These are phyloP conservation scores for Crossaster papposus DNA, from an alignment of 53 echinoderm and acorn worm species.

Conservation along the genomic window DNA sequence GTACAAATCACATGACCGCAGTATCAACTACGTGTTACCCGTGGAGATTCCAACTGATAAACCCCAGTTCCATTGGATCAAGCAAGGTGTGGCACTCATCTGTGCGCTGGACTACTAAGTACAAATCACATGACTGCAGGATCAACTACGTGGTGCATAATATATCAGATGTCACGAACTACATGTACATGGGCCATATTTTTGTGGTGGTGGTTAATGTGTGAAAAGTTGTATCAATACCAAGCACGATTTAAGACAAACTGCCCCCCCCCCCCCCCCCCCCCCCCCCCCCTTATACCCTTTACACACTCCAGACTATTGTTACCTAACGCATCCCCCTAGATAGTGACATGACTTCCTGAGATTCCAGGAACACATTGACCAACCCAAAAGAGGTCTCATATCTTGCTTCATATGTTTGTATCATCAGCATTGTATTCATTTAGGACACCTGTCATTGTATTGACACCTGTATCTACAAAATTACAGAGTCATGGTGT, in stretches of 20 bases:
- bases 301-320: too few species aligned
- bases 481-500: not conserved
- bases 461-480: not conserved
- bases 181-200: not conserved
- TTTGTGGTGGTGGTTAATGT: not conserved
- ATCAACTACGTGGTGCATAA: conserved; percentile 6
- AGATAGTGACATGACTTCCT: too few species aligned
- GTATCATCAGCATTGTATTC: not conserved
- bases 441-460: not conserved
- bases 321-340: too few species aligned
- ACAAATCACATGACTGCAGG: not conserved
- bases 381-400: too few species aligned
- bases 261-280: too few species aligned
- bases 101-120: conserved; percentile 92
- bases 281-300: too few species aligned
- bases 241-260: too few species aligned
- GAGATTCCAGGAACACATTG: too few species aligned
- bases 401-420: too few species aligned
- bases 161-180: not conserved
- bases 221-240: not conserved
- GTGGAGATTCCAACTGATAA: conserved; percentile 86
- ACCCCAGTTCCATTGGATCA: conserved; percentile 94
- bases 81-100: conserved; percentile 92
- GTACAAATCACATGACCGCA: not conserved
- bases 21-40: conserved; percentile 46